Evolutionary conservation across 1,140 invertebrate species (phyloP).

Genomic region (Colletes gigas): DNA sequence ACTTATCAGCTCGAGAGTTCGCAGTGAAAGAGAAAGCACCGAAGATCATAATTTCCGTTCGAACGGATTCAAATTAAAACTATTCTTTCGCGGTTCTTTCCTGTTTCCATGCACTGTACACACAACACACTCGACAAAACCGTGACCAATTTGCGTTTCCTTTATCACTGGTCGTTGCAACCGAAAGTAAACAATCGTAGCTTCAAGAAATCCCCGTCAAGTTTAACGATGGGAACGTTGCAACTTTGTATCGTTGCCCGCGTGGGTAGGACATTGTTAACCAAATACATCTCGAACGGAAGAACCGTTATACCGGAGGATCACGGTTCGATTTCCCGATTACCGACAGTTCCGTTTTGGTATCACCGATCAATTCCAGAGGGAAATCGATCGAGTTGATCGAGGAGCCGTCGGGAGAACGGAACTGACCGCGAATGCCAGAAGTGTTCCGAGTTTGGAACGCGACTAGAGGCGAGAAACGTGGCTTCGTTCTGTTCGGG

Average conservation of each 20-base stretch:
- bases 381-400: background rate
- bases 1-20: too few species aligned
- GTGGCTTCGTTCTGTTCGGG: slow-evolving; percentile 40
- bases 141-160: background rate
- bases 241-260: too few species aligned
- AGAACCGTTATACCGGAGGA: too few species aligned
- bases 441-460: slow-evolving; percentile 54
- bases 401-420: slow-evolving; percentile 20
- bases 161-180: too few species aligned
- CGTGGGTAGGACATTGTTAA: too few species aligned
- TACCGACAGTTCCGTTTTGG: background rate
- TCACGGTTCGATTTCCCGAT: background rate
- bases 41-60: slow-evolving; percentile 5
- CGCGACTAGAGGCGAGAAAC: slow-evolving; percentile 52
- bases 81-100: background rate
- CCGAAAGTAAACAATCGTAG: too few species aligned
- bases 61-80: background rate
- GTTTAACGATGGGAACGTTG: too few species aligned
- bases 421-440: slow-evolving; percentile 47
- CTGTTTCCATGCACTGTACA: background rate
- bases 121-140: too few species aligned
- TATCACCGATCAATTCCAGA: background rate
- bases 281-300: too few species aligned
- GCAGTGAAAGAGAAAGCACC: background rate
- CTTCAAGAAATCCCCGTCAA: too few species aligned